phyloP scores from a whole-genome alignment of 2,113 vertebrate species.

The Zosterops borbonicus region DNA sequence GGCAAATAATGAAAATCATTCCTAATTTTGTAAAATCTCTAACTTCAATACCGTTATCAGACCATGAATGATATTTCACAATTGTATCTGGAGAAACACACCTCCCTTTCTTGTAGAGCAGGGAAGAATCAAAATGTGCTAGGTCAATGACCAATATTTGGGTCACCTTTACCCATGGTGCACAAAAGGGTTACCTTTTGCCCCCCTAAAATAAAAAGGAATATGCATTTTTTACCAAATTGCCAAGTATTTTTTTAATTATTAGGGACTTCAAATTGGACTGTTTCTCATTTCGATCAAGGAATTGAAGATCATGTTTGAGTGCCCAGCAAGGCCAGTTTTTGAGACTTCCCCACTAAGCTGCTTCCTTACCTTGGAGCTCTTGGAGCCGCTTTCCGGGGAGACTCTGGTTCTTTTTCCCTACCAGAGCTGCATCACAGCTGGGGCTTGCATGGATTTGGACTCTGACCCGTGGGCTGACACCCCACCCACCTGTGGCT shows the following conservation, averaged over 20 bases:
- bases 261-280: not conserved
- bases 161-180: not conserved
- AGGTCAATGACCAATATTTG: not conserved
- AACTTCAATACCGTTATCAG: not conserved
- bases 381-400: not conserved
- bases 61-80: not conserved
- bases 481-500: too few relatives aligned
- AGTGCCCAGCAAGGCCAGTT: not conserved
- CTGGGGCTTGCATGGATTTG: not conserved
- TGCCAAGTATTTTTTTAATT: not conserved
- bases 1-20: not conserved
- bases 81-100: not conserved
- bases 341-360: not conserved
- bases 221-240: not conserved
- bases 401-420: not conserved
- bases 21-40: not conserved
- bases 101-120: not conserved
- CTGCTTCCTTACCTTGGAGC: not conserved
- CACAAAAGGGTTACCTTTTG: not conserved
- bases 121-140: not conserved
- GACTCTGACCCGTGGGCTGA: rapidly evolving
- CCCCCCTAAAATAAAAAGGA: not conserved
- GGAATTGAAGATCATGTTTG: not conserved
- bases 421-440: not conserved
- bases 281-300: not conserved